Conservation (phyloP, 2,113 vertebrate species). For the Corythaixoides concolor region DNA sequence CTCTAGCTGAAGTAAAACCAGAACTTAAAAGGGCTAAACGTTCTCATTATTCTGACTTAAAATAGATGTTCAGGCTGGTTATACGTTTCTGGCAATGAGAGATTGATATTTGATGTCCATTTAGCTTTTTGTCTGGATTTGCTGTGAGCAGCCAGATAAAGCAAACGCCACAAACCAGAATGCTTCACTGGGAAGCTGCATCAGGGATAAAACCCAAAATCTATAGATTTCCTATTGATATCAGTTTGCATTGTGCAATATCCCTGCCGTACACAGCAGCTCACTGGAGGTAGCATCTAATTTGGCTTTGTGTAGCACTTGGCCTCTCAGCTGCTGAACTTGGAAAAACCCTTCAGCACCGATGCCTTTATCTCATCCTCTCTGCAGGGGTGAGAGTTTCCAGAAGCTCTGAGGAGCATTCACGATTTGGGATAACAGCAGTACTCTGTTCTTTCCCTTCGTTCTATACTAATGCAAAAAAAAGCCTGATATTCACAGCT, state of each 20-base stretch:
- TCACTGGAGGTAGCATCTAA: background rate
- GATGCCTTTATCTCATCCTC: background rate
- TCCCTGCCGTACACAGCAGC: background rate
- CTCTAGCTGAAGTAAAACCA: constrained; percentile 34
- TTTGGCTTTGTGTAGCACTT: background rate
- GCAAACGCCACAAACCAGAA: background rate
- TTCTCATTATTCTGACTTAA: constrained; percentile 12
- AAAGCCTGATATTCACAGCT: background rate
- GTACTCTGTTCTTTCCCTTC: background rate
- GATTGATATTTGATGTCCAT: background rate
- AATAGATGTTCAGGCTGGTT: background rate
- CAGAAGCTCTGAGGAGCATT: background rate
- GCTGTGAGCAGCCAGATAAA: background rate
- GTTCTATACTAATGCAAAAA: background rate
- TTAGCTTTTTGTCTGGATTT: background rate
- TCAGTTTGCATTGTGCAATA: accelerated
- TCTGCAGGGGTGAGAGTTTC: background rate
- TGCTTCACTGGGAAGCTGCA: background rate
- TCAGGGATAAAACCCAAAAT: background rate
- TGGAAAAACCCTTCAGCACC: background rate
- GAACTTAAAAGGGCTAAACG: background rate
- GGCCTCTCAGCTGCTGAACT: background rate
- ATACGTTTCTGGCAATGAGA: background rate
- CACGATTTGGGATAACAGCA: background rate
- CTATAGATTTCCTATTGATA: background rate